A percentile compares a stretch with the other conserved stretches of the same genome.
These are phyloP conservation scores for Trissolcus japonicus DNA, from an alignment of 2,888 invertebrate species.

Conservation along the genomic window DNA sequence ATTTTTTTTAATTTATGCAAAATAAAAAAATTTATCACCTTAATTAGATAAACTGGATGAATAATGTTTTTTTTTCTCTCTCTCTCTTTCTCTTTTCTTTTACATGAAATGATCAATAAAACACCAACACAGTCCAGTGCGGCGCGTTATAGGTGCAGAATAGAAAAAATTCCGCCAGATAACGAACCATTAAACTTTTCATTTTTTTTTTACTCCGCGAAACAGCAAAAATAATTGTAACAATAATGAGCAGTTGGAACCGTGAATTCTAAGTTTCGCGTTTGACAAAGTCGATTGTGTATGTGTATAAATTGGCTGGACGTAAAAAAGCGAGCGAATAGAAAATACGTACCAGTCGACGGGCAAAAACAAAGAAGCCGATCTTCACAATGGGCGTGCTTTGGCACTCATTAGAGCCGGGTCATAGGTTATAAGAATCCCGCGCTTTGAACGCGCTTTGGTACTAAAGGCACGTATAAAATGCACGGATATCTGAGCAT, in stretches of 20 bases:
- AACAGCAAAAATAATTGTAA: constrained; percentile 34
- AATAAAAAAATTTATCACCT: too few relatives aligned
- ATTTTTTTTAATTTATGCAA: too few relatives aligned
- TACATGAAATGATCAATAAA: too few relatives aligned
- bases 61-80: too few relatives aligned
- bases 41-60: too few relatives aligned
- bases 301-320: constrained; percentile 54
- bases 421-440: constrained; percentile 67
- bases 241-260: constrained; percentile 33
- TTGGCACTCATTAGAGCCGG: constrained; percentile 70
- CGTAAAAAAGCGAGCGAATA: constrained; percentile 50
- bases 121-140: too few relatives aligned
- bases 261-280: constrained; percentile 25
- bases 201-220: too few relatives aligned
- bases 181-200: too few relatives aligned
- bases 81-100: too few relatives aligned
- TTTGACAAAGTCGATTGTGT: constrained; percentile 50
- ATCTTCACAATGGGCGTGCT: constrained; percentile 69
- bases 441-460: constrained; percentile 63
- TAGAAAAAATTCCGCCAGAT: too few relatives aligned
- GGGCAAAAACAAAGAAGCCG: constrained; percentile 49
- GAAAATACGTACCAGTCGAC: constrained; percentile 49
- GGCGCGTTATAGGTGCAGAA: too few relatives aligned
- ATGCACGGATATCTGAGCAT: constrained; percentile 56
- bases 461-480: constrained; percentile 55